Evolutionary conservation across 2,888 invertebrate species (phyloP).

Genomic region (Polymixis flavicincta): DNA sequence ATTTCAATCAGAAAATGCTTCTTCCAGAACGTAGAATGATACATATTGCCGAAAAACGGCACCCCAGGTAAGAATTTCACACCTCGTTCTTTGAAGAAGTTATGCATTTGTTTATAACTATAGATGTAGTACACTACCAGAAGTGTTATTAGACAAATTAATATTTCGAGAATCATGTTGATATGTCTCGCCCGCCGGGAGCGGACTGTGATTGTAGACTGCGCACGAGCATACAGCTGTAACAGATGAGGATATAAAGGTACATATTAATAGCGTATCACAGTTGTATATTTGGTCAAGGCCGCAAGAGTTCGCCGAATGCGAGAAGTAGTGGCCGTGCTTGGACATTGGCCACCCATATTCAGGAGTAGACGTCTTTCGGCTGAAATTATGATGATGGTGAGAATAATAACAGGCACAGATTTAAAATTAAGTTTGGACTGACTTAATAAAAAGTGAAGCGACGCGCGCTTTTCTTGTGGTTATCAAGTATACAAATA

Average conservation of each 20-base stretch:
- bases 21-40: conserved; percentile 69
- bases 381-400: too few species aligned
- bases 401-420: too few species aligned
- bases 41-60: conserved; percentile 81
- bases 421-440: too few species aligned
- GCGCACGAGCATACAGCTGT: conserved; percentile 10
- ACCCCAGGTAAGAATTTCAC: conserved; percentile 79
- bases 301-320: too few species aligned
- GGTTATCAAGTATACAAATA: too few species aligned
- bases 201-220: conserved; percentile 12
- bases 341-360: too few species aligned
- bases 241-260: conserved; percentile 1
- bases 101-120: conserved; percentile 71
- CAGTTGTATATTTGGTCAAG: too few species aligned
- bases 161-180: conserved; percentile 80
- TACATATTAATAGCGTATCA: neutral
- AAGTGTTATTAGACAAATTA: conserved; percentile 75
- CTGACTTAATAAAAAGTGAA: too few species aligned
- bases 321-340: too few species aligned
- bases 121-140: conserved; percentile 74
- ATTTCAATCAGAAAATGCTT: conserved; percentile 77
- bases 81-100: conserved; percentile 72
- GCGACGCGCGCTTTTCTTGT: too few species aligned
- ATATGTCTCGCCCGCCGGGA: conserved; percentile 6
- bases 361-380: too few species aligned